Base-by-base conservation (phyloP, 2,113 vertebrate genomes). In the Dromaius novaehollandiae region DNA sequence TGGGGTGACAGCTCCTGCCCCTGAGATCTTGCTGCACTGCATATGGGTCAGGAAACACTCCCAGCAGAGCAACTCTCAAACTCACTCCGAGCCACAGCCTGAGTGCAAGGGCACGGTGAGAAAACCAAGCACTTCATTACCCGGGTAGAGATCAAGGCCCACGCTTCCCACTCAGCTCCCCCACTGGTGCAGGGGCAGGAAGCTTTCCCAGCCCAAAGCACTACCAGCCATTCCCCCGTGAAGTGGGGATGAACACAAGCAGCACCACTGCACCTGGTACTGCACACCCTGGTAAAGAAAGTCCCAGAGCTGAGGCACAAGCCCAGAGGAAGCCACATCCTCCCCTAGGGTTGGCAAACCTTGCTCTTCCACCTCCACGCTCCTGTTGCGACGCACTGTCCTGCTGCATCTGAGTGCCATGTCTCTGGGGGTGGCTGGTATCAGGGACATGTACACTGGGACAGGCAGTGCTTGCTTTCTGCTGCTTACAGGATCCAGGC, bases 281-380 rank as follows among this genome's bases (percentile, higher is more conserved):
- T 40, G 6, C n/a, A 40, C 0, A 0, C 21, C 34, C 63, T n/a
- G 15, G 38, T 56, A 60, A 32, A 21, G 42, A 38, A 38, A 82
- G 26, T 9, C 65, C 64, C 19, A 2, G 19, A 82, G 19, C 2
- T 4, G 40, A 85, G 7, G 25, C 15, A 18, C 14, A 36, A 73
- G 7, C 20, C 46, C 26, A 42, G 22, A 55, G 24, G 46, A 68
- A 92, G 58, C 30, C 24, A 77, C 2, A 65, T 0, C 1, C 9
- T 36, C 25, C 30, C 40, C 20, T 11, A 40, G 3, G 9, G 13
- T 63, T 63, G 1, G 5, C 0, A 0, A 40, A 1, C 51, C 8
- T 92, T 80, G 28, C n/a, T 38, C 25, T 77, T 86, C 26, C 24
- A 68, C 24, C 25, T 65, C 38, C 51, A 74, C 0, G 0, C 34